Evolutionary conservation across 2,113 vertebrate species (phyloP).

Genomic region (Artemisiospiza belli): DNA sequence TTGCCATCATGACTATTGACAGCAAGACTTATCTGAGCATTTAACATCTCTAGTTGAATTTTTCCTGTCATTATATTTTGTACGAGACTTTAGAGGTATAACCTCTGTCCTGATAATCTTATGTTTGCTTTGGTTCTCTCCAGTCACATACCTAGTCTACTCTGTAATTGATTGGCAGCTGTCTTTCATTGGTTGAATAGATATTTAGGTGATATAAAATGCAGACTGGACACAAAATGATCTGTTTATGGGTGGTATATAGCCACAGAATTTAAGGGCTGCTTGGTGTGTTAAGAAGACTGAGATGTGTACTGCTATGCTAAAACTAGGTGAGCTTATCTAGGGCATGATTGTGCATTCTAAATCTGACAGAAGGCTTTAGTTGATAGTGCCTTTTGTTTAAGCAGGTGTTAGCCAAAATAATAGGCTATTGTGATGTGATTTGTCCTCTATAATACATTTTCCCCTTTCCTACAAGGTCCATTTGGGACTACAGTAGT

Average conservation of each 20-base stretch:
- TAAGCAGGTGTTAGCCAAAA: neutral
- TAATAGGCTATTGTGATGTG: neutral
- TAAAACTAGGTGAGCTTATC: neutral
- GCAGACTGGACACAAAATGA: neutral
- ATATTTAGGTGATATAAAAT: neutral
- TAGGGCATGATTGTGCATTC: neutral
- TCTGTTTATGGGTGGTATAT: too few species aligned
- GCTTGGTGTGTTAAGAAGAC: neutral
- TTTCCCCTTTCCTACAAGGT: neutral
- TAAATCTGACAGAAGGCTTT: neutral
- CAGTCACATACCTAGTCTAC: neutral
- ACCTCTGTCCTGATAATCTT: neutral
- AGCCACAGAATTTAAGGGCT: neutral
- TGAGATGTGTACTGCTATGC: neutral
- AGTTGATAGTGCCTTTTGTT: neutral
- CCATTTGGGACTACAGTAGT: neutral
- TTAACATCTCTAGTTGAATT: neutral
- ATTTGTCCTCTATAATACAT: neutral
- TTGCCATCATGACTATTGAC: neutral
- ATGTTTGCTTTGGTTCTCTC: neutral
- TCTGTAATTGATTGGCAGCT: neutral
- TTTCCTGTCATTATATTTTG: neutral
- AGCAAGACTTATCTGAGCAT: neutral
- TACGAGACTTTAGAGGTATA: neutral
- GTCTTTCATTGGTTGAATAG: neutral